Percentiles rank a stretch among this genome's conserved stretches.
phyloP scores from a whole-genome alignment of 1,140 invertebrate genomes.

The Agraylea sexmaculata region DNA sequence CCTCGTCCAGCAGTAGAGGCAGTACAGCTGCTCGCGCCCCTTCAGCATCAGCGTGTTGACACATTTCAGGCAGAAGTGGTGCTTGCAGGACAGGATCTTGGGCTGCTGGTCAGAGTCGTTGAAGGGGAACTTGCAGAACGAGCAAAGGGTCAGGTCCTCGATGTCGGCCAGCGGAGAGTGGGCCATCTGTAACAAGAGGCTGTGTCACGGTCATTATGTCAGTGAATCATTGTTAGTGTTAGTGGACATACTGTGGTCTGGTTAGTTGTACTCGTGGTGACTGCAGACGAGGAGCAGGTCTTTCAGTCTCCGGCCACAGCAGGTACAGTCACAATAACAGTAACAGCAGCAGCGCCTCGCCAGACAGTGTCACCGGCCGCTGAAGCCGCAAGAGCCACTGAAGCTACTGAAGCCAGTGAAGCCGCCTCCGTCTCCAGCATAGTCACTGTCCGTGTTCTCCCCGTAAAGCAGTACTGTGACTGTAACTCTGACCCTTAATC shows the following conservation, averaged over 20 bases:
- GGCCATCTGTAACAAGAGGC: conserved; percentile 31
- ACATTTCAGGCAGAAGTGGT: conserved; percentile 64
- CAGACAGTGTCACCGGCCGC: not conserved
- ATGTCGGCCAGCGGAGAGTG: conserved; percentile 46
- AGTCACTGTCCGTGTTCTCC: too few relatives aligned
- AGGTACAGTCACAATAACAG: not conserved
- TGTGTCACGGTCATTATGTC: not conserved
- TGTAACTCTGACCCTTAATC: too few relatives aligned
- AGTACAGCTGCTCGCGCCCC: conserved; percentile 51
- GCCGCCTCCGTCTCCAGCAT: too few relatives aligned
- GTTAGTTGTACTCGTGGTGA: not conserved
- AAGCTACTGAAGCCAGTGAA: too few relatives aligned
- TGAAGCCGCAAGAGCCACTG: not conserved
- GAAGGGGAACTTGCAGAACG: conserved; percentile 54
- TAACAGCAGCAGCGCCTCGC: not conserved
- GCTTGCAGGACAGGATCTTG: conserved; percentile 62
- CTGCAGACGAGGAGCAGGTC: too few relatives aligned
- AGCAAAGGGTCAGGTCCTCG: conserved; percentile 57
- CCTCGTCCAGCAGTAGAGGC: conserved; percentile 56
- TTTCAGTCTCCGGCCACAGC: not conserved
- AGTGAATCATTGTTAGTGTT: too few relatives aligned
- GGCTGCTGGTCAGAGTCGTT: conserved; percentile 57
- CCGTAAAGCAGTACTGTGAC: too few relatives aligned
- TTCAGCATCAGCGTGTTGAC: conserved; percentile 50
- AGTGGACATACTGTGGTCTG: not conserved